These are phyloP conservation scores for Rhadina sibilatrix DNA, from an alignment of 2,113 vertebrate genomes.

Conservation along the genomic window DNA sequence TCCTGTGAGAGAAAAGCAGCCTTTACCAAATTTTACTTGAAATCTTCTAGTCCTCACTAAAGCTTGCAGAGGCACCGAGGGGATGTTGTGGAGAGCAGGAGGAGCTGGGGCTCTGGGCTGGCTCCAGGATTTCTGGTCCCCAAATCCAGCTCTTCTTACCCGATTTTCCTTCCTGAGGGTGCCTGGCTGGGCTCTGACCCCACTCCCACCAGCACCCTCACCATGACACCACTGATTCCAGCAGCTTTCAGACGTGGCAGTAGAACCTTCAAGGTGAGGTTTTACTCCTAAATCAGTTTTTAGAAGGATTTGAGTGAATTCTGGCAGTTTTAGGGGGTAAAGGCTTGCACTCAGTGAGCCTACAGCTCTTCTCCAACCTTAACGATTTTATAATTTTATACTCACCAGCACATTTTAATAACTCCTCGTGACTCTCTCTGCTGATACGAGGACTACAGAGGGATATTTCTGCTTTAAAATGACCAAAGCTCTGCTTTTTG, in stretches of 20 bases:
- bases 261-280: accelerated
- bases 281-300: not conserved
- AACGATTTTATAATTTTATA: not conserved
- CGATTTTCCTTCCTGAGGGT: accelerated
- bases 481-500: not conserved
- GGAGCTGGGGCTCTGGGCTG: not conserved
- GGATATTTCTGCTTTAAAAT: not conserved
- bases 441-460: not conserved
- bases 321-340: not conserved
- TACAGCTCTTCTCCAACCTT: not conserved
- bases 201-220: not conserved
- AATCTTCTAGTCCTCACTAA: not conserved
- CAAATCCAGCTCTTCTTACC: not conserved
- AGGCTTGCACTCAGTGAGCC: not conserved
- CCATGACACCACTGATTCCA: accelerated
- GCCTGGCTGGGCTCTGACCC: accelerated
- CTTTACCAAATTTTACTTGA: not conserved
- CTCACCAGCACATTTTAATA: not conserved
- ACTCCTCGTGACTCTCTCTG: not conserved
- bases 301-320: not conserved
- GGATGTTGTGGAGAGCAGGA: not conserved
- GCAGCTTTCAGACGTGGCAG: not conserved
- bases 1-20: not conserved
- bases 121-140: accelerated
- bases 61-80: not conserved